Percentiles rank a stretch among this genome's conserved stretches.
These are phyloP conservation scores for Samia ricini DNA, from an alignment of 1,140 invertebrate genomes.

Conservation along the genomic window DNA sequence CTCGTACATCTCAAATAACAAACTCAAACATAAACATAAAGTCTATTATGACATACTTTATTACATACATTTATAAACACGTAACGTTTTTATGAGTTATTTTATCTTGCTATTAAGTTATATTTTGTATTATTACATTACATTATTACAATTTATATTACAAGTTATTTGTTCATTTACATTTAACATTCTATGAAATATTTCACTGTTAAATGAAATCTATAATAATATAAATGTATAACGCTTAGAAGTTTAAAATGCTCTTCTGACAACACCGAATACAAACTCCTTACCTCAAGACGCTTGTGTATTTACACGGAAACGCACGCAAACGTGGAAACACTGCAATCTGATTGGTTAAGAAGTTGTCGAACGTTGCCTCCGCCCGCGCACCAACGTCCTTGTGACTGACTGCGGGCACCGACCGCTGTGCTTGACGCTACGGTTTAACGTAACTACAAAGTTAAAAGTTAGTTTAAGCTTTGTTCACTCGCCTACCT, in stretches of 20 bases:
- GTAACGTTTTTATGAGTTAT: too few relatives aligned
- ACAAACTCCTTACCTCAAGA: constrained; percentile 40
- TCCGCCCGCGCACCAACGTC: constrained; percentile 71
- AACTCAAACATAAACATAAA: neutral
- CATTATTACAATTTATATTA: too few relatives aligned
- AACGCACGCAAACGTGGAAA: constrained; percentile 39
- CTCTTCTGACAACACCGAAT: constrained; percentile 40
- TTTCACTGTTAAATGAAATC: too few relatives aligned
- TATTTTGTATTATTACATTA: too few relatives aligned
- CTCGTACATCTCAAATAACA: neutral
- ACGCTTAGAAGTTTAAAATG: neutral
- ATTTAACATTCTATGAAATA: too few relatives aligned
- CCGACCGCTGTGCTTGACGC: constrained; percentile 45
- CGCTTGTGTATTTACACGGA: constrained; percentile 30
- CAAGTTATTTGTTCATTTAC: too few relatives aligned
- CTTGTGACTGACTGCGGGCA: constrained; percentile 70
- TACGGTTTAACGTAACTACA: constrained; percentile 13
- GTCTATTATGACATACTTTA: neutral
- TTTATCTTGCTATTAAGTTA: too few relatives aligned
- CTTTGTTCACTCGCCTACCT: neutral
- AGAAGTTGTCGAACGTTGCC: constrained; percentile 39
- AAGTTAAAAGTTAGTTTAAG: constrained; percentile 4
- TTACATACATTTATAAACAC: too few relatives aligned
- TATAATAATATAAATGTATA: too few relatives aligned
- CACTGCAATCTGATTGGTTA: constrained; percentile 25